Evolutionary conservation across 2,888 invertebrate species (phyloP).

Genomic region (Troglohyphantes excavatus): DNA sequence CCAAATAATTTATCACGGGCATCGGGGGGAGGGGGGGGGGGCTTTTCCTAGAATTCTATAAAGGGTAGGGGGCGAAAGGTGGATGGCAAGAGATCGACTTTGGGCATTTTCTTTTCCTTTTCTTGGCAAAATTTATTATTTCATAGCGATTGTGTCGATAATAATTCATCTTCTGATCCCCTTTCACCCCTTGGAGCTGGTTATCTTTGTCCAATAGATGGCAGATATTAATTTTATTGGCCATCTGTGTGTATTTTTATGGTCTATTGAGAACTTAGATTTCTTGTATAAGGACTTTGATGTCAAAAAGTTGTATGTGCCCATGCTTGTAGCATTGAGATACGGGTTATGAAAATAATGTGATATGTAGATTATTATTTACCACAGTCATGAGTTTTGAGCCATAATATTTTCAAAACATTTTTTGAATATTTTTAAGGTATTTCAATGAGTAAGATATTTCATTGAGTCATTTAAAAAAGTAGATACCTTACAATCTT

Average conservation of each 20-base stretch:
- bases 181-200: conserved; percentile 6
- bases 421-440: too few species aligned
- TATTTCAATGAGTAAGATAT: too few species aligned
- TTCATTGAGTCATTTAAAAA: too few species aligned
- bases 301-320: background rate
- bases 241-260: conserved; percentile 22
- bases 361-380: too few species aligned
- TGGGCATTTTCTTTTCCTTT: conserved; percentile 34
- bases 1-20: conserved; percentile 63
- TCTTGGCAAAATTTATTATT: conserved; percentile 60
- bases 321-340: too few species aligned
- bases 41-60: conserved; percentile 41
- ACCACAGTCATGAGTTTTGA: too few species aligned
- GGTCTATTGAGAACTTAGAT: conserved; percentile 23
- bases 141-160: conserved; percentile 62
- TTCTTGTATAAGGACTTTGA: background rate
- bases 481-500: too few species aligned
- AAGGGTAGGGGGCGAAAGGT: background rate
- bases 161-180: conserved; percentile 54
- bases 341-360: too few species aligned
- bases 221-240: conserved; percentile 50
- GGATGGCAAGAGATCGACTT: conserved; percentile 38
- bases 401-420: too few species aligned
- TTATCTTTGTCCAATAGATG: conserved; percentile 48
- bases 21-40: conserved; percentile 31